Evolutionary conservation across 2,797 vertebrate species (phyloP).

Genomic region (Molossus molossus): DNA sequence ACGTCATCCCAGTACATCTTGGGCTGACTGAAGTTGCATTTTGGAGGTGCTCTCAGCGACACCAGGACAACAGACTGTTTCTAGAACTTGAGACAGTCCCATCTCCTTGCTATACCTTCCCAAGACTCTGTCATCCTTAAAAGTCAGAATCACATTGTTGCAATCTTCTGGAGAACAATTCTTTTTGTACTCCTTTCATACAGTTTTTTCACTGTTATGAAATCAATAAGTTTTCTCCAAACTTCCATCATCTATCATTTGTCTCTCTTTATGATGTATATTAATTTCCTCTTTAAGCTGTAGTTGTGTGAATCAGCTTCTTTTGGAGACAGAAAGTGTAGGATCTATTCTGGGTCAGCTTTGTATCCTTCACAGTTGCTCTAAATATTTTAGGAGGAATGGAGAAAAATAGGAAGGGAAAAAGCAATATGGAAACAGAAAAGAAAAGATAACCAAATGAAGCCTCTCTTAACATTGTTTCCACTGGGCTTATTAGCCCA

Average conservation of each 20-base stretch:
- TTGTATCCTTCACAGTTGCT: background rate
- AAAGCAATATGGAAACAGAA: background rate
- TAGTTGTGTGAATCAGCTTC: background rate
- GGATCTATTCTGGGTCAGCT: background rate
- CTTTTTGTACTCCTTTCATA: background rate
- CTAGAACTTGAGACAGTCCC: background rate
- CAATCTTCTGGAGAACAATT: background rate
- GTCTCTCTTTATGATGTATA: background rate
- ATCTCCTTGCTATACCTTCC: background rate
- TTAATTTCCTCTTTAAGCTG: background rate
- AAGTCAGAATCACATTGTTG: background rate
- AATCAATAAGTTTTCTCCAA: background rate
- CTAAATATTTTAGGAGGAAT: background rate
- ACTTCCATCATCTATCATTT: background rate
- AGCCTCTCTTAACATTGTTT: background rate
- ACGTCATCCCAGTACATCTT: background rate
- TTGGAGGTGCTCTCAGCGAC: background rate
- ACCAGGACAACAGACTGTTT: background rate
- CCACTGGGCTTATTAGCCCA: background rate
- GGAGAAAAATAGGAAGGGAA: background rate
- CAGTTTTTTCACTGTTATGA: background rate
- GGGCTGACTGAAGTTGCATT: background rate
- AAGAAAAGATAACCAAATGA: background rate
- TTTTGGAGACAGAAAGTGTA: background rate
- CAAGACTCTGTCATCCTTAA: slow-evolving; percentile 15